Base-by-base conservation (phyloP, 2,113 vertebrate species). In the Pteropus alecto region DNA sequence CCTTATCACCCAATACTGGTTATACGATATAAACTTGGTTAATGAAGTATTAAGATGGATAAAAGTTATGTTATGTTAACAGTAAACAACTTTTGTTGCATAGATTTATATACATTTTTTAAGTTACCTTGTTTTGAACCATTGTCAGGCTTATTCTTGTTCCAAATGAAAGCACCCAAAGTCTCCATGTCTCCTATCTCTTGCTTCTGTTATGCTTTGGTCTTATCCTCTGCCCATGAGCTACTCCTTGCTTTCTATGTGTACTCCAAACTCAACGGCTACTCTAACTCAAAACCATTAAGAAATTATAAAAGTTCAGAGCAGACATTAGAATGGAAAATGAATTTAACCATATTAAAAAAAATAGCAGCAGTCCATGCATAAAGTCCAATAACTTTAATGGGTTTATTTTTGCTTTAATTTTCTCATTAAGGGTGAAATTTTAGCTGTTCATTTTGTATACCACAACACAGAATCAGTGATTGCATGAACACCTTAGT, bases 401-500 rank as follows among this genome's bases (percentile, higher is more conserved):
- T 98, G 93, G 96, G 93, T 98, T 98, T 98, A 98, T 98, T 98
- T 96, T 98, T 96, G 73, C 87, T 97, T 95, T 86, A 96, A 78
- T 96, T 95, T 85, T 97, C 95, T 97, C 96, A 97, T 96, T 98
- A 98, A 98, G 96, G 97, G 94, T 96, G 95, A 96, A 94, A 76
- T 95, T 96, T 98, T 97, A 98, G 98, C 97, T 98, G 98, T 98
- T 99, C 97, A 98, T 98, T 98, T 98, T 98, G 98, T 98, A 98
- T 98, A 99, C 98, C 99, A 99, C 96, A 95, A 98, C 98, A 99
- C 98, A 99, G 99, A 98, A 98, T 98, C 94, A 98, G 98, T 98
- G 98, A 70, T 95, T 98, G 98, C 97, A 79, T 97, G 97, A 98
- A 98, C 96, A 98, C 54, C 43, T 96, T 93, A 95, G 98, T 98